phyloP scores from a whole-genome alignment of 2,888 invertebrate genomes.

The Drosophila putrida region DNA sequence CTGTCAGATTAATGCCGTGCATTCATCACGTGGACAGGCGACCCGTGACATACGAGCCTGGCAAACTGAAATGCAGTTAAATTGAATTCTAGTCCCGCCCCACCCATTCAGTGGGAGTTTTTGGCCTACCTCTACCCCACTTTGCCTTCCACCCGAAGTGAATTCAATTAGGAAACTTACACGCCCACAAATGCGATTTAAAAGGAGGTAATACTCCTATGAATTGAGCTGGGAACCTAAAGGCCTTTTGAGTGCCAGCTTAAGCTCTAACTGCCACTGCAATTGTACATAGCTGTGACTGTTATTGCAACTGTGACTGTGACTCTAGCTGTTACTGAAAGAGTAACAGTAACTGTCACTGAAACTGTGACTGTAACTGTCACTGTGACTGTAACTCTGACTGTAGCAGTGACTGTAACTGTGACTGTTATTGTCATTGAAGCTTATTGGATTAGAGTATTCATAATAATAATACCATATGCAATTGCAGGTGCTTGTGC shows the following conservation, averaged over 20 bases:
- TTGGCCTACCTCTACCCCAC: background rate
- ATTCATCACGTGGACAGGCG: constrained; percentile 62
- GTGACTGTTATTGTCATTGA: background rate
- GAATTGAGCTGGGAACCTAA: background rate
- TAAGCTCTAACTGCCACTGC: background rate
- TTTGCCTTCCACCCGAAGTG: background rate
- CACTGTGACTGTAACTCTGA: constrained; percentile 1
- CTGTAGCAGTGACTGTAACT: background rate
- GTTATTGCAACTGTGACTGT: background rate
- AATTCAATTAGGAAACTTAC: constrained; percentile 55
- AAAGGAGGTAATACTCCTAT: constrained; percentile 12
- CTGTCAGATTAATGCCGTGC: constrained; percentile 67
- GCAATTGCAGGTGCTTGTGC: constrained; percentile 15
- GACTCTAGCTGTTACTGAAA: background rate
- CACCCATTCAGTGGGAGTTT: background rate
- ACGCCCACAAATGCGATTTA: constrained; percentile 38
- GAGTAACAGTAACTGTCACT: background rate
- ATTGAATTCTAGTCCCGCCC: constrained; percentile 52
- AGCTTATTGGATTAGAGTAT: constrained; percentile 50
- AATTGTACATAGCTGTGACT: background rate
- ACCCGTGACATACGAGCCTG: constrained; percentile 32
- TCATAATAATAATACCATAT: constrained; percentile 23
- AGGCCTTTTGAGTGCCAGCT: constrained; percentile 6
- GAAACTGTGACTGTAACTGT: background rate
- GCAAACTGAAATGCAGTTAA: constrained; percentile 51